Base-by-base conservation (phyloP, 1,140 invertebrate genomes). In the Xylocopa sonorina region DNA sequence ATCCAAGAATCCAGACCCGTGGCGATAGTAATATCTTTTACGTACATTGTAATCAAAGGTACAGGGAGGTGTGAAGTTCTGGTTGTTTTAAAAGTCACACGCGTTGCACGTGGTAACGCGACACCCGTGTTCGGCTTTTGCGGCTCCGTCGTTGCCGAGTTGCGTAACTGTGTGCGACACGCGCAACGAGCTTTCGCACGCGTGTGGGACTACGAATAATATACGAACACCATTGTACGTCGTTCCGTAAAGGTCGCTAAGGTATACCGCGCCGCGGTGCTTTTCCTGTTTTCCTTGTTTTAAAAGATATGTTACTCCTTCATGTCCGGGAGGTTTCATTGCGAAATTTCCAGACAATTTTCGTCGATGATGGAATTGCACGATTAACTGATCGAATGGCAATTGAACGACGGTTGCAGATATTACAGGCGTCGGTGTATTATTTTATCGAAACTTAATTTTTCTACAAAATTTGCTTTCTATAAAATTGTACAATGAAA, bases 91-190 rank as follows among this genome's bases (percentile, higher is more conserved):
- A 63, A 79, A 83, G 80, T 87, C 82, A 67, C 77, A 83, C 78
- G 57, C 64, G 79, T 80, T 67, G 18, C 67, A 27, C 50, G 21
- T n/a, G 34, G 78, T 82, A 89, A 89, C 60, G 69, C 79, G 88
- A 89, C 75, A 88, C 72, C n/a, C 81, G 12, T 80, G 81, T 86
- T 88, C 80, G 82, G 75, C 78, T 80, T 83, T 68, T 82, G 66
- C 46, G 32, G 78, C 41, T n/a, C n/a, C 74, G 51, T 66, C 51
- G 32, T 48, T 72, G 43, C 64, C 57, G 77, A 69, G 60, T 89
- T 89, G 84, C 87, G 77, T 89, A 89, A 89, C 76, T 58, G 63
- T 53, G 46, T 50, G 48, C 74, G 72, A 81, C 73, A 60, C 43
- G 48, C 57, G 64, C 58, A 66, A 80, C 60, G 83, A 75, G 32